These are phyloP conservation scores for Spodoptera littoralis DNA, from an alignment of 2,888 invertebrate species.

Conservation along the genomic window DNA sequence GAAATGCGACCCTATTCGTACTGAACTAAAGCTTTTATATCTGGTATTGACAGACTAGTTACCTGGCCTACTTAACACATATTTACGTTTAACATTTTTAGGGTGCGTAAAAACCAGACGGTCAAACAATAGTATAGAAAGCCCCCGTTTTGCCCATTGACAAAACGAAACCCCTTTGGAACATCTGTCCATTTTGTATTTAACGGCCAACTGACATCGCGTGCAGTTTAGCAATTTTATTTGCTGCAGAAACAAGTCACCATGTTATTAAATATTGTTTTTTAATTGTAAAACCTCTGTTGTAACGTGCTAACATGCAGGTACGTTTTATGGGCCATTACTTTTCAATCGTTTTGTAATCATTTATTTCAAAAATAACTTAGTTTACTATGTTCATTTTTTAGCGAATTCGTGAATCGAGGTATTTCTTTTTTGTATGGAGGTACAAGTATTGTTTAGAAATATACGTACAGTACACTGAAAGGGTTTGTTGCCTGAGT, in stretches of 20 bases:
- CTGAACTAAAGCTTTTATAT: no score
- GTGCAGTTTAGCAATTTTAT: neutral
- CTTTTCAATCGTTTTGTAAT: no score
- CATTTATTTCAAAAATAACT: no score
- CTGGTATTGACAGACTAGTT: no score
- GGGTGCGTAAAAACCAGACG: slow-evolving; percentile 5
- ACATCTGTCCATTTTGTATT: slow-evolving; percentile 9
- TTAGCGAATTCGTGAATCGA: no score
- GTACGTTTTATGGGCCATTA: no score
- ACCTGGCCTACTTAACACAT: no score
- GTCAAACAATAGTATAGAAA: slow-evolving; percentile 3
- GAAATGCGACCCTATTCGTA: no score
- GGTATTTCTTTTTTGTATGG: no score
- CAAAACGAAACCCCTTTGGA: slow-evolving; percentile 3
- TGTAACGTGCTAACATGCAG: neutral
- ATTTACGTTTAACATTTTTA: slow-evolving; percentile 1
- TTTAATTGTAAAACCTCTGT: neutral
- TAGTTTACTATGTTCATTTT: no score
- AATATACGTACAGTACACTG: slow-evolving; percentile 90
- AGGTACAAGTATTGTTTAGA: no score
- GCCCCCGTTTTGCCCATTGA: neutral
- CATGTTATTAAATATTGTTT: no score
- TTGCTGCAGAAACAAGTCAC: neutral
- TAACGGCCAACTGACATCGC: neutral
- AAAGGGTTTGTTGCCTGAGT: slow-evolving; percentile 94